A percentile compares a stretch with the other conserved stretches of the same genome.
These are phyloP conservation scores for Saccostrea cuccullata DNA, from an alignment of 1,140 invertebrate genomes.

Conservation along the genomic window DNA sequence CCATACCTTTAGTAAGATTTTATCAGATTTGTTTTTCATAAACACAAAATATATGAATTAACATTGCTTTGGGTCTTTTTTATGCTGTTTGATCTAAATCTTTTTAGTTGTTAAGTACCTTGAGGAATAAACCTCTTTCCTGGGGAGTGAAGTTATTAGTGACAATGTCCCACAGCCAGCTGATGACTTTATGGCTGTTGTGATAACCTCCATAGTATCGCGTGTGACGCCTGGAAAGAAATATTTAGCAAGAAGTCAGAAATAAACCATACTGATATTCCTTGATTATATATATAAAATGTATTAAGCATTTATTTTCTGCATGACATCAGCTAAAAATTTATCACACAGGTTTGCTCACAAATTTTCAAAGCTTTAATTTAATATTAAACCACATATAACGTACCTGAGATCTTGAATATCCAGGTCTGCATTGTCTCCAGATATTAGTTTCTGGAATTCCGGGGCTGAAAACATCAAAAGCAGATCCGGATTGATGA, in stretches of 20 bases:
- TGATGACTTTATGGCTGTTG: constrained; percentile 97
- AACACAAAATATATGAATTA: too few species aligned
- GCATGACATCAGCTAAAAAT: too few species aligned
- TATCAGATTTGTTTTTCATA: too few species aligned
- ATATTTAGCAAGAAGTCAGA: background rate
- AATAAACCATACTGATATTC: background rate
- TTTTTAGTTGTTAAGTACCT: constrained; percentile 78
- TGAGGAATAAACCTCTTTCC: constrained; percentile 95
- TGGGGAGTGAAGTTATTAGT: constrained; percentile 96
- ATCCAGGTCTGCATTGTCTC: constrained; percentile 84
- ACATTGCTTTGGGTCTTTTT: too few species aligned
- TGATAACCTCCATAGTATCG: constrained; percentile 99
- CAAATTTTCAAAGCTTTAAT: too few species aligned
- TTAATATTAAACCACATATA: background rate
- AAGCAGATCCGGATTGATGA: constrained; percentile 97
- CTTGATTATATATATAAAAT: too few species aligned
- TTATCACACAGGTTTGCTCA: too few species aligned
- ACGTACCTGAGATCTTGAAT: constrained; percentile 89
- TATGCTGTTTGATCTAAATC: background rate
- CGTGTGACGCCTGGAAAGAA: constrained; percentile 85
- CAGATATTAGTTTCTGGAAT: constrained; percentile 83
- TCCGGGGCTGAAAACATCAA: constrained; percentile 97
- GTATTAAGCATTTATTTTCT: too few species aligned
- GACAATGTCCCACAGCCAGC: constrained; percentile 99
- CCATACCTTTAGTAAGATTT: background rate